Evolutionary conservation across 2,888 invertebrate species (phyloP), one percentile per base, ranked within the genome.

Genomic region (Unio pictorum): DNA sequence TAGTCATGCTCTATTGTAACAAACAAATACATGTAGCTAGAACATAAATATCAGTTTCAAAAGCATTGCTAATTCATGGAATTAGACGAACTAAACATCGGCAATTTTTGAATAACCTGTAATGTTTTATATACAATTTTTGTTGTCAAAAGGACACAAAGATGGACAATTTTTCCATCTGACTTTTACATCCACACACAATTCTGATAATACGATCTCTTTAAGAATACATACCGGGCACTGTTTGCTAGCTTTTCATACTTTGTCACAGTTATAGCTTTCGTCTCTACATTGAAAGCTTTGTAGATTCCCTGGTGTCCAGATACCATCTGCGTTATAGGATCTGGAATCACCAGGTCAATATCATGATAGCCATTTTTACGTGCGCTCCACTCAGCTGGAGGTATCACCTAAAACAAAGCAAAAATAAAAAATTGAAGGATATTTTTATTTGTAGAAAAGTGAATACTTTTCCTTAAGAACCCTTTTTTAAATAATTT

Each of bases 221-320:
- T 8, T 26, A n/a, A 17, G 8, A 15, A 11, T 56, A 67, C 77
- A 64, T 86, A 92, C 89, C 89, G 90, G 60, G 90, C 88, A 78
- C 91, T 91, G 64, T 91, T 90, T 0, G 99, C 98, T 85, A 98
- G 88, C 54, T 95, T 94, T 68, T 94, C 93, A 88, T 96, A 99
- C 80, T 99, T 97, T 79, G 94, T 94, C 0, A 98, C 95, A 0
- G 94, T 94, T 93, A 98, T 95, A 0, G 95, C 91, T 88, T 96
- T 97, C 89, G 97, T 96, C 90, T 98, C 97, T 73, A 98, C 96
- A 91, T 99, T 99, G 76, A 96, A 95, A 91, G 98, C 98, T 88
- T 97, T 96, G 90, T 96, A 99, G 71, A 97, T 92, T 61, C 99
- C 99, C 91, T 96, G 96, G 87, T 96, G 96, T 26, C 99, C 99